A percentile compares a stretch with the other conserved stretches of the same genome.
Conservation (phyloP, 2,113 vertebrate genomes). For the Zingel zingel region DNA sequence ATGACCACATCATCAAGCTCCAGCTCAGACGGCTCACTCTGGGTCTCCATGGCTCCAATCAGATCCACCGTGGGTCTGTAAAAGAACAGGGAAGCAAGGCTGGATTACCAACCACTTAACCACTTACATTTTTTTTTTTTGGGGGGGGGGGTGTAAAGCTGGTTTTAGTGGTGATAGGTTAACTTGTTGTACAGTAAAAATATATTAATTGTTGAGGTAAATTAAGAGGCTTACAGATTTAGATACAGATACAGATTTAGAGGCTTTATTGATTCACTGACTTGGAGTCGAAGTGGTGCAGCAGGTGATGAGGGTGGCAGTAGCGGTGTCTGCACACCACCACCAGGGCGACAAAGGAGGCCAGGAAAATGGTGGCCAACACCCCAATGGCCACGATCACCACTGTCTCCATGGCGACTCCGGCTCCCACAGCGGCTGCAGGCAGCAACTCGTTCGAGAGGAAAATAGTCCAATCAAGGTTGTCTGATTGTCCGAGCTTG, state of each 20-base stretch:
- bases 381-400: slow-evolving; percentile 97
- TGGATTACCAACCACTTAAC: slow-evolving; percentile 2
- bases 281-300: slow-evolving; percentile 94
- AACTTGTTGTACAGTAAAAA: background rate
- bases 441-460: slow-evolving; percentile 16
- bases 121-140: too few relatives aligned
- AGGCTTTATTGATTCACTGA: slow-evolving; percentile 75
- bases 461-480: slow-evolving; percentile 48
- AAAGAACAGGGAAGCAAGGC: slow-evolving; percentile 3
- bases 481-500: slow-evolving; percentile 49
- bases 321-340: slow-evolving; percentile 95
- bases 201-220: background rate
- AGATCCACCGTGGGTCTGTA: slow-evolving; percentile 94
- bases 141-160: too few relatives aligned
- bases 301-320: slow-evolving; percentile 90
- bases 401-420: slow-evolving; percentile 92
- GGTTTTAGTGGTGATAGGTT: too few relatives aligned
- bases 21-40: slow-evolving; percentile 94
- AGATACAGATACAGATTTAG: background rate
- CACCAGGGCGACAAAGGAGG: slow-evolving; percentile 93
- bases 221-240: background rate
- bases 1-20: slow-evolving; percentile 97
- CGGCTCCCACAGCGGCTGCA: slow-evolving; percentile 28
- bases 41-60: slow-evolving; percentile 92
- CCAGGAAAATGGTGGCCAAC: slow-evolving; percentile 96